A percentile compares a stretch with the other conserved stretches of the same genome.
phyloP scores from a whole-genome alignment of 1,140 invertebrate species.

The Drosophila takahashii region DNA sequence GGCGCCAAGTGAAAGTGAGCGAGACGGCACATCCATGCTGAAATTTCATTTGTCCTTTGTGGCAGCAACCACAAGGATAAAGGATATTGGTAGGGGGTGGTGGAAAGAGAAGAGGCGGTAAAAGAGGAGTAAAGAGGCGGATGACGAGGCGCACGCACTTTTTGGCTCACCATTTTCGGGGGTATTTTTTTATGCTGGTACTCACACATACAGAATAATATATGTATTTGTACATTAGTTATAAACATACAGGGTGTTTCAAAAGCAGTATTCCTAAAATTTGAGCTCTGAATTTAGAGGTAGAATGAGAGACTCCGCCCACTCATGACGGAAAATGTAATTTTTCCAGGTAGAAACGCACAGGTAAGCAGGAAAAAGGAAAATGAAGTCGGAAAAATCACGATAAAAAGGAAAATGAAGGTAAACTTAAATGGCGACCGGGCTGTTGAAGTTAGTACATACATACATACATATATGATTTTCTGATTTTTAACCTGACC shows the following conservation, averaged over 20 bases:
- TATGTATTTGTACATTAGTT: not conserved
- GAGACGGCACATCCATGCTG: conserved; percentile 60
- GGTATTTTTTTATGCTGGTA: conserved; percentile 56
- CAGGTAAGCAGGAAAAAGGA: conserved; percentile 19
- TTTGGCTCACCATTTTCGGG: conserved; percentile 57
- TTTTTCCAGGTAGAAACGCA: conserved; percentile 13
- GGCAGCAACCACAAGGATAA: conserved; percentile 30
- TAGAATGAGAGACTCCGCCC: conserved; percentile 36
- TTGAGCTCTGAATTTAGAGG: not conserved
- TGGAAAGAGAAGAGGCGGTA: conserved; percentile 6
- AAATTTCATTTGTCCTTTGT: conserved; percentile 73
- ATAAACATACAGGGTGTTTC: conserved; percentile 38
- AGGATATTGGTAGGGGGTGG: conserved; percentile 23
- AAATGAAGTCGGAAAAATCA: conserved; percentile 5
- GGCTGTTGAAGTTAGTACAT: not conserved
- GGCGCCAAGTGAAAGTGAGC: conserved; percentile 70
- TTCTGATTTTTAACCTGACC: not conserved
- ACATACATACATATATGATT: too few species aligned
- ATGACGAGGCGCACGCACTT: conserved; percentile 69
- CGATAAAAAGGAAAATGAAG: conserved; percentile 4
- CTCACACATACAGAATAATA: conserved; percentile 14
- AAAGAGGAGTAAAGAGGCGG: conserved; percentile 4
- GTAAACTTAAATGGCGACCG: conserved; percentile 8
- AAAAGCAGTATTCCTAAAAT: not conserved
- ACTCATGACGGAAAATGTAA: not conserved